phyloP scores from a whole-genome alignment of 2,888 invertebrate species.

The Schizaphis graminum region DNA sequence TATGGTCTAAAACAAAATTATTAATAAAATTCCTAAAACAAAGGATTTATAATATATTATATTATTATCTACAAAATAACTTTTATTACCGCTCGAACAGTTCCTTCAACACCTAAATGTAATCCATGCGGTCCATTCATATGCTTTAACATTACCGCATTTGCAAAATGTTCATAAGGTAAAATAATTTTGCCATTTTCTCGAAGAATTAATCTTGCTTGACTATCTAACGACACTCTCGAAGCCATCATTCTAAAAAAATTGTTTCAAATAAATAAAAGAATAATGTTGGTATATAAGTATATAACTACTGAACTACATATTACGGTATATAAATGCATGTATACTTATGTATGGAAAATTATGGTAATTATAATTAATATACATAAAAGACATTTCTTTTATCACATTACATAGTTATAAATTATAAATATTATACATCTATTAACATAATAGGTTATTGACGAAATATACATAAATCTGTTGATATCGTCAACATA shows the following conservation, averaged over 20 bases:
- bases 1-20: background rate
- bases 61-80: slow-evolving; percentile 11
- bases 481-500: background rate
- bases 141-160: slow-evolving; percentile 91
- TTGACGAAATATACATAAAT: background rate
- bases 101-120: slow-evolving; percentile 86
- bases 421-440: background rate
- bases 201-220: slow-evolving; percentile 84
- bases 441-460: background rate
- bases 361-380: slow-evolving; percentile 16
- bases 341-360: background rate
- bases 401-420: background rate
- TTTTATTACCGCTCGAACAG: slow-evolving; percentile 82
- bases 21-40: background rate
- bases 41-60: background rate
- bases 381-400: background rate
- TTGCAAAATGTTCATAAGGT: slow-evolving; percentile 91
- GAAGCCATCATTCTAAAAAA: slow-evolving; percentile 85
- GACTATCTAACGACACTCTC: slow-evolving; percentile 85
- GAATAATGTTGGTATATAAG: background rate
- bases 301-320: background rate
- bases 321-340: background rate
- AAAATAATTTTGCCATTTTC: slow-evolving; percentile 91
- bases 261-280: background rate
- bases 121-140: slow-evolving; percentile 91